Percentiles rank a stretch among this genome's conserved stretches.
phyloP scores from a whole-genome alignment of 2,888 invertebrate genomes.

The Timandra comae region DNA sequence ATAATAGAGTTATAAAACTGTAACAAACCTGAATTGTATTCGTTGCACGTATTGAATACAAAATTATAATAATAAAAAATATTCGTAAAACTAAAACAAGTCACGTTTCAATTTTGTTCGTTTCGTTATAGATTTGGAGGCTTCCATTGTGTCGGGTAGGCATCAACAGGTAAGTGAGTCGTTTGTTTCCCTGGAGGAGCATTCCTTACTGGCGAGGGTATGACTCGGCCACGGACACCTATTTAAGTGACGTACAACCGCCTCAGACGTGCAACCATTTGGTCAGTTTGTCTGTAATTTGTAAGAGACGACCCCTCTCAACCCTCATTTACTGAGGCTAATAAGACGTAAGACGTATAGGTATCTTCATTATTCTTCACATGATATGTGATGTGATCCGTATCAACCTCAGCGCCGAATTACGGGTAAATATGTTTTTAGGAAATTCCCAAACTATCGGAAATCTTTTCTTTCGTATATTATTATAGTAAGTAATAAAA shows the following conservation, averaged over 20 bases:
- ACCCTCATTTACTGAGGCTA: too few species aligned
- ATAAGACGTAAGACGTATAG: too few species aligned
- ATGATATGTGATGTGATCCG: too few species aligned
- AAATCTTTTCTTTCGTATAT: too few species aligned
- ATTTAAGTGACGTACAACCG: constrained; percentile 30
- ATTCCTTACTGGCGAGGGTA: constrained; percentile 46
- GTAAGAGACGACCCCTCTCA: too few species aligned
- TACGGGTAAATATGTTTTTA: too few species aligned
- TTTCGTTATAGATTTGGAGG: constrained; percentile 35
- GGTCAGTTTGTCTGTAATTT: too few species aligned
- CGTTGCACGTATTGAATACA: constrained; percentile 25
- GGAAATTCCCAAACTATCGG: too few species aligned
- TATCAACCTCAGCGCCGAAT: too few species aligned
- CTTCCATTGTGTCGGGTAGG: constrained; percentile 37
- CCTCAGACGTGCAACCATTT: too few species aligned
- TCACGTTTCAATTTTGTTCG: constrained; percentile 41
- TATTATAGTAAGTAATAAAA: too few species aligned
- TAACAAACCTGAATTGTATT: constrained; percentile 33
- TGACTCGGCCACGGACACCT: constrained; percentile 33
- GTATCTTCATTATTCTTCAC: too few species aligned
- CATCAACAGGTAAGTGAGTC: constrained; percentile 69
- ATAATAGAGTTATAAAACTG: constrained; percentile 20
- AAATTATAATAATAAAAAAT: constrained; percentile 43
- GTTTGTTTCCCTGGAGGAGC: constrained; percentile 54
- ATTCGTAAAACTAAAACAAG: constrained; percentile 38